phyloP scores from a whole-genome alignment of 2,113 vertebrate species.

The Galemys pyrenaicus region DNA sequence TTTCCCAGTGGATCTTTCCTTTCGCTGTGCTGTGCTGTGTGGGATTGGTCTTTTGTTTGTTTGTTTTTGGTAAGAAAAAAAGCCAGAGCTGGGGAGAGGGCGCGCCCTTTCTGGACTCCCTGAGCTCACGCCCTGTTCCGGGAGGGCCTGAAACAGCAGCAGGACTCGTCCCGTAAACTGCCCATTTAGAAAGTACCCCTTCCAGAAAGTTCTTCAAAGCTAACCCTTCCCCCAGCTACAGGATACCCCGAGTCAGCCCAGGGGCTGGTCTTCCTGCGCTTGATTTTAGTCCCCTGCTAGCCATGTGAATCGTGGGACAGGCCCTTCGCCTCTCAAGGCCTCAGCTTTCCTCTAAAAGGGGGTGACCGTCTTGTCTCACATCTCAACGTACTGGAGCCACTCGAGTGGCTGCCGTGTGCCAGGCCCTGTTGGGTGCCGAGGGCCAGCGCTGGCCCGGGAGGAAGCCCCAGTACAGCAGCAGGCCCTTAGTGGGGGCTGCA shows the following conservation, averaged over 20 bases:
- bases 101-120: background rate
- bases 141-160: too few species aligned
- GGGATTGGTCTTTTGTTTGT: too few species aligned
- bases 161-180: background rate
- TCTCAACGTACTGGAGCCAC: background rate
- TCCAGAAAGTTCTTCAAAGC: slow-evolving; percentile 12
- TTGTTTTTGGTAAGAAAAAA: background rate
- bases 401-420: background rate
- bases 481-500: background rate
- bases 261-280: background rate
- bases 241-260: too few species aligned
- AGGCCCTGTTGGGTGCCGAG: background rate
- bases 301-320: background rate
- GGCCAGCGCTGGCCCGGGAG: background rate
- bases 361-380: background rate
- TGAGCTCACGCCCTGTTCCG: background rate
- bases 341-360: background rate
- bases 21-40: background rate
- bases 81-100: background rate
- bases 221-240: background rate
- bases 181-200: background rate
- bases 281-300: background rate
- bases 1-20: background rate
- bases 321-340: background rate
- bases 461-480: background rate